Evolutionary conservation across 1,140 invertebrate species (phyloP).

Genomic region (Aphelenchoides fujianensis): DNA sequence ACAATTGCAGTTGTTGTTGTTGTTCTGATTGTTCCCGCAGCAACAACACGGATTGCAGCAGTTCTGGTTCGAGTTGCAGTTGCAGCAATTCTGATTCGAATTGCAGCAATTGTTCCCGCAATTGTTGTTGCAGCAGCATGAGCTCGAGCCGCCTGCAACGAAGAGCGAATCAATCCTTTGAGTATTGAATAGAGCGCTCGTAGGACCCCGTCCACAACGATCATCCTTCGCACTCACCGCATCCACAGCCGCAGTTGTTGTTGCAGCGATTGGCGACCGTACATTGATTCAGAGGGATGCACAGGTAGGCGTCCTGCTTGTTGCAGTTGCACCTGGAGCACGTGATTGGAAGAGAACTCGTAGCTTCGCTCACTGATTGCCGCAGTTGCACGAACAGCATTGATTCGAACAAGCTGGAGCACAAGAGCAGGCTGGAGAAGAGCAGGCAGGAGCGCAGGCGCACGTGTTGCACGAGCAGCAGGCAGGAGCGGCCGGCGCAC

Average conservation of each 20-base stretch:
- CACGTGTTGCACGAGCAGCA: not conserved
- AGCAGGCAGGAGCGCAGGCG: not conserved
- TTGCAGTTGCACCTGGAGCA: not conserved
- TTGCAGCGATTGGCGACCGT: not conserved
- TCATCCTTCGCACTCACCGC: not conserved
- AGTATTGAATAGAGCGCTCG: not conserved
- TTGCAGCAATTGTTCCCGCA: not conserved
- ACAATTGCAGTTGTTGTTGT: not conserved
- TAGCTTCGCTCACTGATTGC: not conserved
- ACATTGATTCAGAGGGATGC: not conserved
- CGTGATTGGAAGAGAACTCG: not conserved
- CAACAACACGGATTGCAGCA: no score
- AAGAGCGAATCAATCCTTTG: no score
- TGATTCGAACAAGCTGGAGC: not conserved
- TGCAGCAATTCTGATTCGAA: not conserved
- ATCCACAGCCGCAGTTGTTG: not conserved
- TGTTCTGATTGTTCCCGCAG: not conserved
- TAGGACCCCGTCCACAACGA: not conserved
- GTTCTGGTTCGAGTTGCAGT: no score
- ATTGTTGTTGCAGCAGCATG: slow-evolving; percentile 2
- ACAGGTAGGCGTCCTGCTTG: not conserved
- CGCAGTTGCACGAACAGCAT: not conserved
- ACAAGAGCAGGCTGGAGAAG: not conserved
- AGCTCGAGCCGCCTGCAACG: no score
- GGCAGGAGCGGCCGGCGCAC: no score